Conservation (phyloP, 1,140 invertebrate genomes). For the Phymastichus coffea region DNA sequence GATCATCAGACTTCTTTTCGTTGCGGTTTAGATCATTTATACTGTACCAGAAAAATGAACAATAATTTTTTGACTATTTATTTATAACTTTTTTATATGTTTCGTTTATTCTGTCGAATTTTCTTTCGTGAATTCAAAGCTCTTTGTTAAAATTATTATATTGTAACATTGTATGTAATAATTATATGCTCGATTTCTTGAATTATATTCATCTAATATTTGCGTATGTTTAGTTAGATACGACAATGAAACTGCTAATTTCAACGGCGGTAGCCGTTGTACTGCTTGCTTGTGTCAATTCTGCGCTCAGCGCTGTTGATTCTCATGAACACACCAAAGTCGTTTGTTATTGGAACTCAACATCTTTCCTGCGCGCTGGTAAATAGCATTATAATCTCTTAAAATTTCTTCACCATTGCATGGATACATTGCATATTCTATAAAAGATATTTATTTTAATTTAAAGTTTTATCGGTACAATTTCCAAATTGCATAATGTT, state of each 20-base stretch:
- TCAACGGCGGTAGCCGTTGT: slow-evolving; percentile 30
- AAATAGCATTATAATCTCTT: slow-evolving; percentile 5
- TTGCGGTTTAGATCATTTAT: no score
- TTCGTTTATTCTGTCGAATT: no score
- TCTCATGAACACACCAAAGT: slow-evolving; percentile 51
- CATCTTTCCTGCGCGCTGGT: slow-evolving; percentile 55
- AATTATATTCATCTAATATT: neutral
- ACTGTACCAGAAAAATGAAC: no score
- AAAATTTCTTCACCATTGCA: neutral
- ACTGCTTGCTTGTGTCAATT: slow-evolving; percentile 24
- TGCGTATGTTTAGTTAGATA: neutral
- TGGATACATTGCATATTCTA: no score
- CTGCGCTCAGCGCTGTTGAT: slow-evolving; percentile 30
- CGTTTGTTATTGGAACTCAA: slow-evolving; percentile 59
- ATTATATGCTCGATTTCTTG: neutral
- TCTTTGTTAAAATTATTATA: no score
- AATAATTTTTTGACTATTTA: no score
- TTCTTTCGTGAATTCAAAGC: no score
- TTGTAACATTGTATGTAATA: no score
- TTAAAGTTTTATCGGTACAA: no score
- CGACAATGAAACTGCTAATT: slow-evolving; percentile 27
- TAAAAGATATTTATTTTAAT: no score
- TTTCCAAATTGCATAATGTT: neutral
- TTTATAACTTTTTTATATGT: no score
- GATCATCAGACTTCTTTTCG: no score